Evolutionary conservation across 2,113 vertebrate species (phyloP).

Genomic region (Acrocephalus kingi): DNA sequence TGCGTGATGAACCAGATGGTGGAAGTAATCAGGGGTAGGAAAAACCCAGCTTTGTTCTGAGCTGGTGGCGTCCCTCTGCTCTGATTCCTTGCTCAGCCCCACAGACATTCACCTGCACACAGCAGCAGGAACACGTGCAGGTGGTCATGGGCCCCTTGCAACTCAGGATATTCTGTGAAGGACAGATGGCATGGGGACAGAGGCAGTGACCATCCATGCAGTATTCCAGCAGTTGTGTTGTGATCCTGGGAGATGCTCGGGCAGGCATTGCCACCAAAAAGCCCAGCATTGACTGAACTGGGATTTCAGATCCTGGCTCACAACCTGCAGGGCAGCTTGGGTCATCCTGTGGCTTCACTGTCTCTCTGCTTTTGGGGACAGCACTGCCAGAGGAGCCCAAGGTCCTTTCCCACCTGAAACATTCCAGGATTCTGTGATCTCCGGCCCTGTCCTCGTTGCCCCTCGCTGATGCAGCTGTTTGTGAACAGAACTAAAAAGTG

Average conservation of each 20-base stretch:
- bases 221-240: neutral
- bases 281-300: neutral
- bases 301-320: neutral
- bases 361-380: neutral
- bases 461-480: neutral
- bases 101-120: neutral
- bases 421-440: neutral
- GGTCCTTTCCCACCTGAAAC: neutral
- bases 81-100: neutral
- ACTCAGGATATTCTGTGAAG: neutral
- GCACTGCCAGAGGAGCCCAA: neutral
- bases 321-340: neutral
- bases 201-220: neutral
- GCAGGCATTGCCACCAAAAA: neutral
- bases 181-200: neutral
- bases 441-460: accelerated
- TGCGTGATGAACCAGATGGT: neutral
- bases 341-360: neutral
- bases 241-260: neutral
- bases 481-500: neutral
- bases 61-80: neutral
- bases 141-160: neutral
- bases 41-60: neutral
- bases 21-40: neutral
- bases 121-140: accelerated